A percentile compares a stretch with the other conserved stretches of the same genome.
Conservation (phyloP, 2,888 invertebrate species). For the Prenolepis imparis region DNA sequence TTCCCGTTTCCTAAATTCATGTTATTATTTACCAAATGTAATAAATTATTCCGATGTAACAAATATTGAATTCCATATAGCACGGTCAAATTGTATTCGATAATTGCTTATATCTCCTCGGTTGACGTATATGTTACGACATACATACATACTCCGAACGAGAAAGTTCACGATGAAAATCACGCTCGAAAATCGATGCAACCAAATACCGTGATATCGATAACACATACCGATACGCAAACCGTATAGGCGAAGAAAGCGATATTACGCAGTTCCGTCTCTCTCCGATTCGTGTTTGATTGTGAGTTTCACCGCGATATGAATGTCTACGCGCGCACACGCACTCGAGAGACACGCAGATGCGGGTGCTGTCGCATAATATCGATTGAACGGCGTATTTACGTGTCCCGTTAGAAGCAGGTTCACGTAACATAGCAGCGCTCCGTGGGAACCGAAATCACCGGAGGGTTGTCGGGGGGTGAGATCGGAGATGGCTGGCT, state of each 20-base stretch:
- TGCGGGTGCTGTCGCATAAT: slow-evolving; percentile 78
- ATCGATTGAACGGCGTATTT: slow-evolving; percentile 72
- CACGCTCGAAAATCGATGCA: slow-evolving; percentile 59
- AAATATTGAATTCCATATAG: not conserved
- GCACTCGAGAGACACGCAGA: slow-evolving; percentile 36
- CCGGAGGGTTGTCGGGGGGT: slow-evolving; percentile 8
- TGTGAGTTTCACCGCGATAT: slow-evolving; percentile 78
- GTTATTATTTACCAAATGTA: slow-evolving; percentile 1
- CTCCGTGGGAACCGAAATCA: slow-evolving; percentile 60
- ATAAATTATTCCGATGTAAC: not conserved
- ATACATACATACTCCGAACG: not conserved
- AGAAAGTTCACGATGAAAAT: slow-evolving; percentile 13
- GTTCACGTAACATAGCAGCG: slow-evolving; percentile 61
- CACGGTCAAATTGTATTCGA: not conserved
- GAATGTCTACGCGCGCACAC: slow-evolving; percentile 70
- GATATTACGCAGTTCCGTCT: slow-evolving; percentile 65
- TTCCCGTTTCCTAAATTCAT: not conserved
- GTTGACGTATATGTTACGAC: not conserved
- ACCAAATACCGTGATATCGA: slow-evolving; percentile 60
- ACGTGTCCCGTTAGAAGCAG: slow-evolving; percentile 50
- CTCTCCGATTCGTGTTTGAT: slow-evolving; percentile 67
- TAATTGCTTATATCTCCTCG: not conserved
- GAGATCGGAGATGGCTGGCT: slow-evolving; percentile 8
- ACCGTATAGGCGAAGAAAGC: slow-evolving; percentile 42
- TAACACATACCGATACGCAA: slow-evolving; percentile 45